These are phyloP conservation scores for Lithobates pipiens DNA, from an alignment of 2,797 vertebrate genomes.

Conservation along the genomic window DNA sequence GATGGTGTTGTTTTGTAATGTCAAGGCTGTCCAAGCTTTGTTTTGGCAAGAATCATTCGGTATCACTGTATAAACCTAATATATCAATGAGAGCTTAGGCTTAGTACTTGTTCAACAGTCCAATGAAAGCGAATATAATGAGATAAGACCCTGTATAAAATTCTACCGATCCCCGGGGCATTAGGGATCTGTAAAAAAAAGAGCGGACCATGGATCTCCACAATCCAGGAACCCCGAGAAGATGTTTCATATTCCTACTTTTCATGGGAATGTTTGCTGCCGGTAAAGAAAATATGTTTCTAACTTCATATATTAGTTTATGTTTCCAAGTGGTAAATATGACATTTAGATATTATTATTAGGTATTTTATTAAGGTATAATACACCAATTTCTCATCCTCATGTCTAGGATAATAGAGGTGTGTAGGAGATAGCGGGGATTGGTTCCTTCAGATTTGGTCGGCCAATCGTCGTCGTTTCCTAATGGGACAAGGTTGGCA, in stretches of 20 bases:
- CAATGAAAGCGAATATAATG: not conserved
- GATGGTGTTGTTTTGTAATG: not conserved
- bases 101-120: not conserved
- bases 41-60: not conserved
- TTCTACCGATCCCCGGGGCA: not conserved
- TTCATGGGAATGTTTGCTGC: not conserved
- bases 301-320: too few relatives aligned
- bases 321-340: too few relatives aligned
- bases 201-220: not conserved
- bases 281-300: not conserved
- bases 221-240: not conserved
- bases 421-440: too few relatives aligned
- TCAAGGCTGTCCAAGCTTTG: not conserved
- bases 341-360: too few relatives aligned
- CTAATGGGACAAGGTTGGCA: too few relatives aligned
- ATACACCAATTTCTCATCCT: too few relatives aligned
- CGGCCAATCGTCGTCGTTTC: too few relatives aligned
- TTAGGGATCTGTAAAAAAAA: not conserved
- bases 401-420: too few relatives aligned
- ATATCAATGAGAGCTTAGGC: not conserved
- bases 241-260: not conserved
- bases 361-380: too few relatives aligned
- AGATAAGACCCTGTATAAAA: not conserved
- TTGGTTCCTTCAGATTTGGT: too few relatives aligned
- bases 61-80: not conserved